Evolutionary conservation across 2,797 vertebrate genomes (phyloP), one percentile per base, ranked within the genome.

Genomic region (Bradypus variegatus): DNA sequence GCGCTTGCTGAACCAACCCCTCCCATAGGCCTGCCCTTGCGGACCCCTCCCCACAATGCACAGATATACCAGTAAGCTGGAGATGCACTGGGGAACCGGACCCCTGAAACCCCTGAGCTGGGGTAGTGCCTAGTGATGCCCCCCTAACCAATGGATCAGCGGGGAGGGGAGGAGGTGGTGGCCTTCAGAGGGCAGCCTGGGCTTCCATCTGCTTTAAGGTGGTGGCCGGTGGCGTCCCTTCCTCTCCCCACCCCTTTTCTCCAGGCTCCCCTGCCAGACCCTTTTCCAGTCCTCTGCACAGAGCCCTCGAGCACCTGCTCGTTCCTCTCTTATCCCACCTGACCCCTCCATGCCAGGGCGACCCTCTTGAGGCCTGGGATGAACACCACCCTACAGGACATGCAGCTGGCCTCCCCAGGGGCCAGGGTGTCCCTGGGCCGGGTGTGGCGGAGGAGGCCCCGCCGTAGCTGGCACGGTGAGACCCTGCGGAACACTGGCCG

Each of bases 11-110:
- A 41, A 16, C 50, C 50, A 29, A 18, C 21, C 69, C 29, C 12
- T 60, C 33, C 76, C 23, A 33, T 10, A 45, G 38, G 27, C 25
- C 2, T 5, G 48, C 48, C 8, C 75, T 12, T 27, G 2, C 2
- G 14, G 48, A 19, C 19, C 3, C 67, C 36, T 19, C 38, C 31
- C 2, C 0, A 0, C 19, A 33, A 48, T 7, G 72, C 58, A 62
- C 45, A 12, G 36, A 8, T 36, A 9, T 1, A 25, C 18, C 58
- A 79, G 65, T 29, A 11, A 8, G 73, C 8, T 6, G 16, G 62
- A 1, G 41, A 9, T 3, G 62, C 31, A 6, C 33, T 69, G 48
- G n/a, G 4, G 33, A 31, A 16, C 33, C 19, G 15, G 16, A n/a
- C 65, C 65, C 16, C 5, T 9, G 33, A n/a, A 8, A 16, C 33